A percentile compares a stretch with the other conserved stretches of the same genome.
phyloP scores from a whole-genome alignment of 2,797 vertebrate species.

The Coilia nasus region DNA sequence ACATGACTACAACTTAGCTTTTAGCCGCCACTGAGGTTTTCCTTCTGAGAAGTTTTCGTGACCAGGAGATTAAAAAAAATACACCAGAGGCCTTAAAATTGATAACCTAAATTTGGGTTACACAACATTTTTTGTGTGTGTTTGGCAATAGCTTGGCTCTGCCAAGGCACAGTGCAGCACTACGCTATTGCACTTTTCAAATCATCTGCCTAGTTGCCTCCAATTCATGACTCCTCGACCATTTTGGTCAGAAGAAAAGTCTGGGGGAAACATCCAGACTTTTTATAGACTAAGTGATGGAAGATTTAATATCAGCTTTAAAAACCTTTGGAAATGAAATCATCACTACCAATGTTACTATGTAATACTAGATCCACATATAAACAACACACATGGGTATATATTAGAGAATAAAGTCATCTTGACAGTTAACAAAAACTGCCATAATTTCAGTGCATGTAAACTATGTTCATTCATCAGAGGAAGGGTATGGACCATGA shows the following conservation, averaged over 20 bases:
- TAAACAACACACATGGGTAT: background rate
- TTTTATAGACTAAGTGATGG: slow-evolving; percentile 51
- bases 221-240: slow-evolving; percentile 9
- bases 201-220: slow-evolving; percentile 37
- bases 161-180: background rate
- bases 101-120: slow-evolving; percentile 27
- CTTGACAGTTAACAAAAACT: slow-evolving; percentile 40
- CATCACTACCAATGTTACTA: slow-evolving; percentile 50
- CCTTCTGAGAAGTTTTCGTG: slow-evolving; percentile 31
- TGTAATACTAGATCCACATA: background rate
- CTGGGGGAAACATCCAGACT: background rate
- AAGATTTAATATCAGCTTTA: slow-evolving; percentile 43
- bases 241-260: slow-evolving; percentile 37
- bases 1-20: slow-evolving; percentile 24
- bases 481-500: slow-evolving; percentile 59
- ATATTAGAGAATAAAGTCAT: background rate
- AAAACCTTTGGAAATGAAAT: slow-evolving; percentile 39
- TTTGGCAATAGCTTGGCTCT: slow-evolving; percentile 1
- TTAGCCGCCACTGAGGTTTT: slow-evolving; percentile 36
- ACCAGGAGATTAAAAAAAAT: slow-evolving; percentile 53
- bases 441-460: slow-evolving; percentile 56
- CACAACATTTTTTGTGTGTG: background rate
- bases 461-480: slow-evolving; percentile 62
- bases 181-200: background rate
- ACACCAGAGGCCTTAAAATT: slow-evolving; percentile 14